Percentiles rank a stretch among this genome's conserved stretches.
Conservation (phyloP, 2,888 invertebrate genomes). For the Clistopyga incitator region DNA sequence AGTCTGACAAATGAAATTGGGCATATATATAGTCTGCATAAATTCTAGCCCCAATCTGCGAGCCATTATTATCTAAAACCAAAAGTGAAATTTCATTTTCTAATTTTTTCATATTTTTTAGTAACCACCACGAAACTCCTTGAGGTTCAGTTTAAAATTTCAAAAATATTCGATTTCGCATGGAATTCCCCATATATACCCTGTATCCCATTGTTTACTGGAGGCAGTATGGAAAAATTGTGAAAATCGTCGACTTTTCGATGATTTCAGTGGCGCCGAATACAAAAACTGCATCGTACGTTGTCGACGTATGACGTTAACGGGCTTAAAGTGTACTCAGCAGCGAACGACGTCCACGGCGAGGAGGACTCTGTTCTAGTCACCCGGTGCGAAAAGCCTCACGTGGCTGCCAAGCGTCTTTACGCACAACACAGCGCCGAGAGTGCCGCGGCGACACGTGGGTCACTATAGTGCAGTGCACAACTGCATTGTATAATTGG, state of each 20-base stretch:
- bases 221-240: too few species aligned
- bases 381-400: conserved; percentile 62
- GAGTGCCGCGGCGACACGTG: conserved; percentile 55
- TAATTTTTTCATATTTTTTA: too few species aligned
- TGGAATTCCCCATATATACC: too few species aligned
- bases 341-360: conserved; percentile 17
- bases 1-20: too few species aligned
- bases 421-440: conserved; percentile 43
- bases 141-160: too few species aligned
- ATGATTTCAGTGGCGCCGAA: not conserved
- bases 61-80: too few species aligned
- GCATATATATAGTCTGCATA: too few species aligned
- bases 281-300: conserved; percentile 9
- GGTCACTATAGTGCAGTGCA: conserved; percentile 57
- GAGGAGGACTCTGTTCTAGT: conserved; percentile 30
- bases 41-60: too few species aligned
- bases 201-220: too few species aligned
- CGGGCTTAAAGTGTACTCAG: not conserved
- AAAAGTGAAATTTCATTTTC: too few species aligned
- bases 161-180: too few species aligned
- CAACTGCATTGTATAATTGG: conserved; percentile 65
- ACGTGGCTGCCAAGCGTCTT: conserved; percentile 60
- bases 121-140: too few species aligned
- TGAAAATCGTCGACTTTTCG: conserved; percentile 28
- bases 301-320: not conserved